Evolutionary conservation across 1,140 invertebrate species (phyloP), one percentile per base, ranked within the genome.

Genomic region (Drosophila prosaltans): DNA sequence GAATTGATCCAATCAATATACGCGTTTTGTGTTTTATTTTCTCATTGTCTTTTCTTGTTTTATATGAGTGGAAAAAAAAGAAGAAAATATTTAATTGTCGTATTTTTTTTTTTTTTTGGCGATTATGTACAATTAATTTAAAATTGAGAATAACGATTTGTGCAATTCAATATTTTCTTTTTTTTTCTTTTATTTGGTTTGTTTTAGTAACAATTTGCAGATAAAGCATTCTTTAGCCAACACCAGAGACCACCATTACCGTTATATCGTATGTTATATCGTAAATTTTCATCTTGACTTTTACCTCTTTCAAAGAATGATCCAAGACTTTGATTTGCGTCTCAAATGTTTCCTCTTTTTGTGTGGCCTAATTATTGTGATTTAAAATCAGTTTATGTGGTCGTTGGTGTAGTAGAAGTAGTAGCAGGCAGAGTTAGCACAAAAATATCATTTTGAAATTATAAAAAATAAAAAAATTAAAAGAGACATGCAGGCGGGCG

Each of bases 271-370:
- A 16, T 16, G 16, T 16, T 16, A 16, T 16, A 16, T 16, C 16
- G 16, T 16, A 16, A 16, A 16, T 16, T 16, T 16, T 16, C 16
- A 16, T 16, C 16, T 16, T 16, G 16, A 16, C 16, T 16, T 91
- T 94, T 97, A 98, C 97, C 97, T 98, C 97, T 95, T 97, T 98
- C 81, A 99, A 95, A 93, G 97, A 96, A 93, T 95, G 95, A 92
- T 97, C 96, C 93, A 99, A 94, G 92, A 97, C 95, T 94, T 98
- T 98, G 86, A 99, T 97, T 93, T 98, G 97, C 91, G 96, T 95
- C 93, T 98, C 97, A 93, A 97, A 98, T 79, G 96, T 96, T 94
- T 99, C 98, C 94, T 99, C 98, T 94, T 98, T 97, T 94, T 98
- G 97, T 92, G 97, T 98, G 90, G 98, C 97, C 98, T 98, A 94